These are phyloP conservation scores for Harpagifer antarcticus DNA, from an alignment of 2,797 vertebrate genomes.

Conservation along the genomic window DNA sequence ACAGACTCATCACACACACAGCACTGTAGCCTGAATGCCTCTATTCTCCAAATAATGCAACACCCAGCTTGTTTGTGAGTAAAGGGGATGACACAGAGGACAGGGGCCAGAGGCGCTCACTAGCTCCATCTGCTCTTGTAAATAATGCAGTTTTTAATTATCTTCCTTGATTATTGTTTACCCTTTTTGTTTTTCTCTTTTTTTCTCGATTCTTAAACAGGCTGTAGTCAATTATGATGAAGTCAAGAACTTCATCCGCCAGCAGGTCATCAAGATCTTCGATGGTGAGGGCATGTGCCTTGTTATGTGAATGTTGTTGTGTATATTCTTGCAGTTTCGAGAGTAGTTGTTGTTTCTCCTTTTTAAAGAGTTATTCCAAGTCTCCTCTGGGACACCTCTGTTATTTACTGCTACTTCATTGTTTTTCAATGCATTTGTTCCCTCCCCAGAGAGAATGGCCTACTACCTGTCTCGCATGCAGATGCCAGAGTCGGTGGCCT, in stretches of 20 bases:
- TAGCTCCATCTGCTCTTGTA: conserved; percentile 51
- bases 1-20: not conserved
- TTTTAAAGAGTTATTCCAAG: not conserved
- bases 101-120: conserved; percentile 20
- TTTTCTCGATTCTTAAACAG: conserved; percentile 74
- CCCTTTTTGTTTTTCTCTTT: conserved; percentile 38
- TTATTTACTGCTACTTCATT: not conserved
- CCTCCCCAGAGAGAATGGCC: conserved; percentile 91
- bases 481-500: conserved; percentile 89
- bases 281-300: conserved; percentile 86
- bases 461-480: conserved; percentile 96
- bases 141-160: conserved; percentile 63
- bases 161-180: conserved; percentile 48
- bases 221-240: conserved; percentile 95
- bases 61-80: conserved; percentile 7
- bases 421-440: conserved; percentile 12
- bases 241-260: conserved; percentile 94
- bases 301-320: conserved; percentile 13
- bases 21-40: not conserved
- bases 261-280: conserved; percentile 96
- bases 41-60: conserved; percentile 10
- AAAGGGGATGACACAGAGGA: conserved; percentile 15
- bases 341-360: too few species aligned
- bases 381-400: conserved; percentile 20
- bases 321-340: not conserved